A percentile compares a stretch with the other conserved stretches of the same genome.
Conservation (phyloP, 1,140 invertebrate genomes). For the Theocolax elegans region DNA sequence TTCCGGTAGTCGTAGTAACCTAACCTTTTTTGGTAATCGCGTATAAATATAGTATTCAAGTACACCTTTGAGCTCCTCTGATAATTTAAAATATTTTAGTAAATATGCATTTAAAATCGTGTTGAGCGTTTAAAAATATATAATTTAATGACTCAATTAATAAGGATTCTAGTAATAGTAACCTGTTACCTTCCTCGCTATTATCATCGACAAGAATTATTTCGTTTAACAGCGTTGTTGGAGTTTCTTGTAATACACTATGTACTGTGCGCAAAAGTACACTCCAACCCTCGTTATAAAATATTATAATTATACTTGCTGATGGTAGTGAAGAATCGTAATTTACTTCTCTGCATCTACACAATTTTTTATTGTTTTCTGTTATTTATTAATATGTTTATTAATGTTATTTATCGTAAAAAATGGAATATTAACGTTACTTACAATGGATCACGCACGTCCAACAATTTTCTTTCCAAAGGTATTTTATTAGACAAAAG, state of each 20-base stretch:
- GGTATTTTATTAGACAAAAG: constrained; percentile 89
- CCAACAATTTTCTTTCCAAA: constrained; percentile 82
- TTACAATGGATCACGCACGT: constrained; percentile 82
- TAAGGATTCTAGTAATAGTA: constrained; percentile 68
- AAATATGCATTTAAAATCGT: constrained; percentile 57
- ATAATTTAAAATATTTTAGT: constrained; percentile 71
- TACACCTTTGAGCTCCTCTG: constrained; percentile 78
- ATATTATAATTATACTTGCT: constrained; percentile 90
- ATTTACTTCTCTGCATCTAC: constrained; percentile 77
- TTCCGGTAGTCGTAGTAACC: constrained; percentile 79
- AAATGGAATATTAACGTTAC: constrained; percentile 43
- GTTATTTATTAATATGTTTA: no score
- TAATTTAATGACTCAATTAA: constrained; percentile 35
- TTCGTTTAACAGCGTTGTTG: constrained; percentile 84
- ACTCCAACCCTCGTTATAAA: constrained; percentile 93
- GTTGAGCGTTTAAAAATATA: background rate
- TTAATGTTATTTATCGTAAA: no score
- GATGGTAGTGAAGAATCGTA: constrained; percentile 83
- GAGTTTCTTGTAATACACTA: constrained; percentile 87
- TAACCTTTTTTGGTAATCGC: constrained; percentile 75
- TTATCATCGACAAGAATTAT: constrained; percentile 93
- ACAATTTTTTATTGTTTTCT: background rate
- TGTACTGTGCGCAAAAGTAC: constrained; percentile 86
- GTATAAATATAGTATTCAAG: constrained; percentile 82
- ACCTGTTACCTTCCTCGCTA: constrained; percentile 74